phyloP scores from a whole-genome alignment of 2,797 vertebrate species.

The Streptopelia turtur region DNA sequence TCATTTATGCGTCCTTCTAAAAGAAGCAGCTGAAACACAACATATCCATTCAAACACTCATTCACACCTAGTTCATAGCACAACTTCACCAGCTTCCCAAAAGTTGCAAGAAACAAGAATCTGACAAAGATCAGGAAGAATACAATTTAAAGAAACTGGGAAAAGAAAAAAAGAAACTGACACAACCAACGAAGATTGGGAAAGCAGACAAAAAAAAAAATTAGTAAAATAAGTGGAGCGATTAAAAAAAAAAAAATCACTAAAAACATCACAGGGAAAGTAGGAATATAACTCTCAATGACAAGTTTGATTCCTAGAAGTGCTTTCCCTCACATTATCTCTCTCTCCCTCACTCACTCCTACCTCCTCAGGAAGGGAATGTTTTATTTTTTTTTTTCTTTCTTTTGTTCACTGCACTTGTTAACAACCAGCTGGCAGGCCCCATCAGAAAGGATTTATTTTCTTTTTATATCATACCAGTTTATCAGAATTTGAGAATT shows the following conservation, averaged over 20 bases:
- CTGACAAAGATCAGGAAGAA: neutral
- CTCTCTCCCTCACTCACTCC: neutral
- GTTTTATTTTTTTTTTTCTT: neutral
- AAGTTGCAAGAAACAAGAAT: neutral
- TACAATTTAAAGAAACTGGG: neutral
- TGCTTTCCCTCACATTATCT: neutral
- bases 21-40: neutral
- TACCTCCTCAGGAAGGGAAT: neutral
- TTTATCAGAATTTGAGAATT: neutral
- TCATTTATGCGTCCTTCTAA: neutral
- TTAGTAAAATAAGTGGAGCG: neutral
- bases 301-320: neutral
- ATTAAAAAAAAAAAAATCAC: neutral
- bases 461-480: neutral
- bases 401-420: neutral
- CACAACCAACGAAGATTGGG: neutral
- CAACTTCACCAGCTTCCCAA: neutral
- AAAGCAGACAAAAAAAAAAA: neutral
- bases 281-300: neutral
- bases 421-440: neutral
- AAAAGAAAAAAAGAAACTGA: neutral
- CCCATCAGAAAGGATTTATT: neutral
- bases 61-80: neutral
- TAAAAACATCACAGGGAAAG: neutral
- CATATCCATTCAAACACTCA: neutral